These are phyloP conservation scores for Leucophora obtusa DNA, from an alignment of 2,888 invertebrate genomes.

Conservation along the genomic window DNA sequence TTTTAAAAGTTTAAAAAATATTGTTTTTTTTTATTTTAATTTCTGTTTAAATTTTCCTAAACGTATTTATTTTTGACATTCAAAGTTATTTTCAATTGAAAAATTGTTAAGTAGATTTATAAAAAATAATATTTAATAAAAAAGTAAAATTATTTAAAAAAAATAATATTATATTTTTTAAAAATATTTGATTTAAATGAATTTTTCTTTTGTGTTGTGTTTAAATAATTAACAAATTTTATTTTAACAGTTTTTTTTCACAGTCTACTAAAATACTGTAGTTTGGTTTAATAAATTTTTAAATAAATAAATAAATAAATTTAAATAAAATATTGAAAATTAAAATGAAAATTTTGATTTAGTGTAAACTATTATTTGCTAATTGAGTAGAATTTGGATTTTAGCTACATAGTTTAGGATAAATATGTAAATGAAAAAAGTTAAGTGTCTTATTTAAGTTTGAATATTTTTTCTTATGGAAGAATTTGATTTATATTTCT, in stretches of 20 bases:
- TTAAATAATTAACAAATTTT: not conserved
- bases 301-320: not conserved
- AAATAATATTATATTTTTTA: not conserved
- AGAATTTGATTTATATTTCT: constrained; percentile 40
- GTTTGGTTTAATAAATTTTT: not conserved
- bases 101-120: constrained; percentile 23
- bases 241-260: not conserved
- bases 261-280: not conserved
- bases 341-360: not conserved
- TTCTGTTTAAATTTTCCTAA: constrained; percentile 17
- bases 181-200: not conserved
- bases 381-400: not conserved
- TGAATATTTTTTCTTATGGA: constrained; percentile 27
- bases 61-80: constrained; percentile 11
- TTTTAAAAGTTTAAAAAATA: constrained; percentile 53
- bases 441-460: not conserved
- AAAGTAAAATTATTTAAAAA: constrained; percentile 8
- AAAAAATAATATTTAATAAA: too few species aligned
- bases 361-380: not conserved
- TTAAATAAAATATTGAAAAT: not conserved
- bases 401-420: constrained; percentile 5
- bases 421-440: not conserved
- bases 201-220: not conserved
- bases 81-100: constrained; percentile 14
- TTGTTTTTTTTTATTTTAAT: constrained; percentile 24